phyloP scores from a whole-genome alignment of 2,797 vertebrate species.

The Bufotes viridis region DNA sequence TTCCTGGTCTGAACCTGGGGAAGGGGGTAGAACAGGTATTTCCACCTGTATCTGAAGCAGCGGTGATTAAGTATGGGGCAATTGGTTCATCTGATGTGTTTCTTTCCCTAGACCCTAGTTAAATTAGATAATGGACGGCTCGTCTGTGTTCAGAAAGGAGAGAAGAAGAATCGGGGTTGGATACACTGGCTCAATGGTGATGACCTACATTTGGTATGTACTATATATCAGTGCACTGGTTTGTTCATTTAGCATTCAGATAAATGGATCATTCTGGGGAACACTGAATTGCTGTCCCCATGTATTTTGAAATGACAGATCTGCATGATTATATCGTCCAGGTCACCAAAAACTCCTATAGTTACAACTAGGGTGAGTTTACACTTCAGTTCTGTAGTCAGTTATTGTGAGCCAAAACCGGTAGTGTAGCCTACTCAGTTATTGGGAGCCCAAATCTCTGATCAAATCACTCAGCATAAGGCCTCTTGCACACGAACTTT shows the following conservation, averaged over 20 bases:
- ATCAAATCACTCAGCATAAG: no score
- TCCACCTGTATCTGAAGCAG: neutral
- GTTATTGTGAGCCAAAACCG: no score
- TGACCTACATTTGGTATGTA: conserved; percentile 84
- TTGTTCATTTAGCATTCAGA: neutral
- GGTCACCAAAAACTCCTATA: neutral
- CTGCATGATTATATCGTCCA: no score
- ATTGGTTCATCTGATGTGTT: neutral
- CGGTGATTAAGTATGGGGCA: neutral
- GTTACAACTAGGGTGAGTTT: neutral
- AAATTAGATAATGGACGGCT: conserved; percentile 84
- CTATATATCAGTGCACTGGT: neutral
- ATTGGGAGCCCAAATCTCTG: no score
- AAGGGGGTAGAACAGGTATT: neutral
- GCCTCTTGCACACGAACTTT: no score
- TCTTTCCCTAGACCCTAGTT: conserved; percentile 79
- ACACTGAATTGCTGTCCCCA: neutral
- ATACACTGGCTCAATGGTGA: conserved; percentile 88
- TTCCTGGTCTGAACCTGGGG: no score
- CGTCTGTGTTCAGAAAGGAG: conserved; percentile 83
- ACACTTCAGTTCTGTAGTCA: no score
- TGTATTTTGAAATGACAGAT: neutral
- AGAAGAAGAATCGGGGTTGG: conserved; percentile 91
- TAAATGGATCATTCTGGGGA: neutral
- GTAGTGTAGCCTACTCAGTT: no score